Evolutionary conservation across 1,140 invertebrate genomes (phyloP), one percentile per base, ranked within the genome.

Genomic region (Chironomus striatipennis): DNA sequence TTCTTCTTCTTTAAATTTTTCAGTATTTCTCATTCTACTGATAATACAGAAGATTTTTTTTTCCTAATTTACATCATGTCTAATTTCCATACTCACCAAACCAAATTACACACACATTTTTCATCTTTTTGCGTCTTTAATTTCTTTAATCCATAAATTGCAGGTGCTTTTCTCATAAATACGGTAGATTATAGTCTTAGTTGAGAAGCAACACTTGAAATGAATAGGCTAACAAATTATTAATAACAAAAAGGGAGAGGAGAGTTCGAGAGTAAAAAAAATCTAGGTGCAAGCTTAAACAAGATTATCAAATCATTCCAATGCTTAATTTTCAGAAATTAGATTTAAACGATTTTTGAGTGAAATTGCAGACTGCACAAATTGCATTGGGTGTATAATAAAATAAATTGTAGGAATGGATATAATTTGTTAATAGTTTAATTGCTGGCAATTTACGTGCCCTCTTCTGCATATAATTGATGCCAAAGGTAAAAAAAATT

Each of bases 341-440:
- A 57, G n/a, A 57, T 57, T 57, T 57, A 57, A 57, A 57, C 12
- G 47, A 57, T 57, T 57, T 57, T 12, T 57, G 12, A n/a, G 47
- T 57, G 47, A n/a, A n/a, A n/a, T 57, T n/a, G 47, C 47, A 57
- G 47, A 57, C n/a, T 57, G 47, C 24, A 34, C 24, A 34, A 34
- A 34, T 34, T 34, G 24, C 24, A 34, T 34, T 34, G 24, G 24
- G 8, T 15, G 12, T 10, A 57, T 15, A 12, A 34, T 57, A 15
- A 1, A 57, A n/a, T 57, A 57, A 57, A 57, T 57, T 57, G 12
- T 15, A 57, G 47, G n/a, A n/a, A n/a, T 9, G 20, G 20, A 17
- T 70, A 21, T 70, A 21, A 20, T 70, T 70, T 20, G 65, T 70
- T 70, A 70, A 70, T 70, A 70, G 65, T 70, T 70, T 70, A 70